Evolutionary conservation across 1,140 invertebrate genomes (phyloP), one percentile per base, ranked within the genome.

Genomic region (Zaprionus inermis): DNA sequence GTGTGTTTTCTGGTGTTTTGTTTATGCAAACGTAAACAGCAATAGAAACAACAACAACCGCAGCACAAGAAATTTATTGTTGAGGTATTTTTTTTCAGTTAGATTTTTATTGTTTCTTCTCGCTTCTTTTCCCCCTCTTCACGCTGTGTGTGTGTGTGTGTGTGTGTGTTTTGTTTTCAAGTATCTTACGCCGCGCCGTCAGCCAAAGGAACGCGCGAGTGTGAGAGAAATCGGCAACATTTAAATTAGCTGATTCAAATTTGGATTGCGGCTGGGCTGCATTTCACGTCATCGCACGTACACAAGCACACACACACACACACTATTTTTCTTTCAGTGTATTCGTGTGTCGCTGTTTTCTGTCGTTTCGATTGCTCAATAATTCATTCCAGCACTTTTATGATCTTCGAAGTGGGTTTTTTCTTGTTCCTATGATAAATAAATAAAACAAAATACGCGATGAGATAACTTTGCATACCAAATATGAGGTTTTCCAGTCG

Each of bases 31-130:
- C 71, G 56, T 55, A 56, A 61, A 38, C 70, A 73, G 34, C 52
- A 70, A n/a, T 49, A 73, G n/a, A 20, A 59, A 22, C 57, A 30
- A 16, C 58, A 44, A 16, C 58, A 44, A 18, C 58, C 32, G 34
- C 10, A 51, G 18, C 84, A 89, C 83, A 88, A 88, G 83, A 74
- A 88, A 89, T 88, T 88, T 80, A 74, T 83, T 88, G 84, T 88
- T 88, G 84, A 80, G 84, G 80, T 74, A 89, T 78, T 78, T 80
- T 84, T 68, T 80, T 61, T 66, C 64, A 54, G 55, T 59, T 67
- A n/a, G 49, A 34, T 54, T 68, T 73, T 28, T 38, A 36, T 70
- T 59, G 49, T 68, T 72, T 49, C 61, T 76, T 58, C 22, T 60
- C 64, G 18, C 18, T 56, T 38, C 11, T 41, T 38, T 46, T 16